Percentiles rank a stretch among this genome's conserved stretches.
Conservation (phyloP, 37 sponge, comb jelly and placozoan species). For the Trichoplax adhaerens region DNA sequence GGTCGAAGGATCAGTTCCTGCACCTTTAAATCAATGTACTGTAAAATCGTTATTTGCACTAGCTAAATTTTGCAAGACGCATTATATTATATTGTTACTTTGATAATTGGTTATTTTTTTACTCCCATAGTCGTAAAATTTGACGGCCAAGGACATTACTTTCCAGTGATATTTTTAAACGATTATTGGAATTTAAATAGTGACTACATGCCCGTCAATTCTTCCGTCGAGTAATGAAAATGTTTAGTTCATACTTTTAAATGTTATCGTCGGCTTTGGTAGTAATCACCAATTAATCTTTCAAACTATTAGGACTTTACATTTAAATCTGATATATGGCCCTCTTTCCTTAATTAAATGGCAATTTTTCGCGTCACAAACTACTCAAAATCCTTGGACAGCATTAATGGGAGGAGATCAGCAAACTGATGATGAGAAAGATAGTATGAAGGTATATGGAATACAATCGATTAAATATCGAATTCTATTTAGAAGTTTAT, state of each 20-base stretch:
- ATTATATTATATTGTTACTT: no score
- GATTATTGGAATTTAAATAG: constrained; percentile 90
- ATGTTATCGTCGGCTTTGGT: neutral
- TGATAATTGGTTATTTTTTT: no score
- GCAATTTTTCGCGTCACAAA: constrained; percentile 72
- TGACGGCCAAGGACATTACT: constrained; percentile 57
- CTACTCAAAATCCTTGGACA: constrained; percentile 51
- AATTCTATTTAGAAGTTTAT: neutral
- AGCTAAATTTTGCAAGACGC: no score
- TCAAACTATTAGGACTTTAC: constrained; percentile 13
- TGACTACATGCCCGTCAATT: constrained; percentile 86
- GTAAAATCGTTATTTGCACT: no score
- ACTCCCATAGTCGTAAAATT: constrained; percentile 45
- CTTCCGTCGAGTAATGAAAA: constrained; percentile 43
- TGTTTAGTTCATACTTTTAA: neutral
- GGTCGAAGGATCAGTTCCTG: constrained; percentile 43
- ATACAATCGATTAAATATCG: neutral
- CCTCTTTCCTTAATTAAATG: constrained; percentile 80
- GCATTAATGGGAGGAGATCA: constrained; percentile 26
- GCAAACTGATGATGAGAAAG: constrained; percentile 80
- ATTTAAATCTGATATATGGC: constrained; percentile 34
- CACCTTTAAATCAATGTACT: constrained; percentile 13
- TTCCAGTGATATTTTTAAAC: constrained; percentile 75
- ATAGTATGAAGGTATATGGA: constrained; percentile 67
- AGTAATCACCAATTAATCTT: neutral